These are phyloP conservation scores for Laupala kohalensis DNA, from an alignment of 1,140 invertebrate species.

Conservation along the genomic window DNA sequence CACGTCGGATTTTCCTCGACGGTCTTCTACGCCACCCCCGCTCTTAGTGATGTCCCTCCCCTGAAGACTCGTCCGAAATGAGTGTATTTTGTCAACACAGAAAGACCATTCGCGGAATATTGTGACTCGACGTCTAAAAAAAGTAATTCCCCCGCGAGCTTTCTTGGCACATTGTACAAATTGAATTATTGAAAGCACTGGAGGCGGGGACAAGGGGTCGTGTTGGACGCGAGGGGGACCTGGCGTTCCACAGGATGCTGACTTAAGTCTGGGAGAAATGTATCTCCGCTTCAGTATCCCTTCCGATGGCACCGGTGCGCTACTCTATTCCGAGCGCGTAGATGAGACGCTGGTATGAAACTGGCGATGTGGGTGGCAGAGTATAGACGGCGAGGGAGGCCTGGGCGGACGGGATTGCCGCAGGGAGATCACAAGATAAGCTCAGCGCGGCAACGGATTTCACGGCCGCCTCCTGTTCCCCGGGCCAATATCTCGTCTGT, in stretches of 20 bases:
- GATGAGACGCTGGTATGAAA: no score
- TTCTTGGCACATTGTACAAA: neutral
- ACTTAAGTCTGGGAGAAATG: neutral
- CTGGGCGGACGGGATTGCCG: neutral
- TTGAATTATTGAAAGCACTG: neutral
- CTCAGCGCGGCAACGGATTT: neutral
- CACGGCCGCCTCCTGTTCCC: neutral
- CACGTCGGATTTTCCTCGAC: neutral
- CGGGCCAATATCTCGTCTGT: neutral
- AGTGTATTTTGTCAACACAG: neutral
- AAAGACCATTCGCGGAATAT: neutral
- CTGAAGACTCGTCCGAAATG: neutral
- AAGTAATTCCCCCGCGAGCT: neutral
- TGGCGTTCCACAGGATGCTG: neutral
- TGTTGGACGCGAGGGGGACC: no score
- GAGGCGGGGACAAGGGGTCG: neutral
- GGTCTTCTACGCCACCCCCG: no score
- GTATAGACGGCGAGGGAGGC: no score
- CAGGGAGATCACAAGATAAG: neutral
- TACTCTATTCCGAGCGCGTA: neutral
- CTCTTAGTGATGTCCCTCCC: no score
- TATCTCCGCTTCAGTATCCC: neutral
- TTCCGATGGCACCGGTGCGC: neutral
- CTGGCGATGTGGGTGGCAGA: no score
- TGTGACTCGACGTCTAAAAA: neutral